These are phyloP conservation scores for Gulo gulo DNA, from an alignment of 2,113 vertebrate species.

Conservation along the genomic window DNA sequence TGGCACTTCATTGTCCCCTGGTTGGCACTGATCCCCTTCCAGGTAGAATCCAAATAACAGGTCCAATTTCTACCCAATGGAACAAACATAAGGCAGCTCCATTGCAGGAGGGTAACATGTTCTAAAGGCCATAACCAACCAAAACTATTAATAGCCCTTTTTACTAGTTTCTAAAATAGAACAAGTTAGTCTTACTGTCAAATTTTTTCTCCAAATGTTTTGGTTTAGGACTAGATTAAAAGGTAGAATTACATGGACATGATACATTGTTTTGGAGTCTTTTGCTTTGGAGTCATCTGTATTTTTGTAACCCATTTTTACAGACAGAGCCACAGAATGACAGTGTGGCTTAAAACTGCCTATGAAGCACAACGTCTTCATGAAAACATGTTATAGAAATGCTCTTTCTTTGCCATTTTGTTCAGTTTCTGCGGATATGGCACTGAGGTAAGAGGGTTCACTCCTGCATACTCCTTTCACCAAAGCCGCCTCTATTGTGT, in stretches of 20 bases:
- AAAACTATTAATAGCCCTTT: conserved; percentile 59
- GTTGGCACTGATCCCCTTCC: background rate
- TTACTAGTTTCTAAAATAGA: conserved; percentile 64
- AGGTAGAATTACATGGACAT: conserved; percentile 53
- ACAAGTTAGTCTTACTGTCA: background rate
- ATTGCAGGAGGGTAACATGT: background rate
- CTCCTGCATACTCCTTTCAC: background rate
- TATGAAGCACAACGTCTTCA: conserved; percentile 30
- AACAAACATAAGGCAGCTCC: background rate
- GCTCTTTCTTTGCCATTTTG: background rate
- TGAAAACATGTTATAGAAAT: conserved; percentile 5
- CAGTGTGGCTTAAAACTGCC: conserved; percentile 70
- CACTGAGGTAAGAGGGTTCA: background rate
- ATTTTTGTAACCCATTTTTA: conserved; percentile 72
- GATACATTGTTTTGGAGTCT: conserved; percentile 61
- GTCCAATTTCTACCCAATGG: background rate
- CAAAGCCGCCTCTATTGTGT: background rate
- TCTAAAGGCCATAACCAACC: background rate
- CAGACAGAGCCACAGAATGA: conserved; percentile 66
- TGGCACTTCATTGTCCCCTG: background rate
- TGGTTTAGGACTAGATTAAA: conserved; percentile 66
- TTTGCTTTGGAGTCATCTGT: conserved; percentile 48
- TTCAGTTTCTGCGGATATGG: background rate
- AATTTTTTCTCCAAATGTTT: conserved; percentile 41
- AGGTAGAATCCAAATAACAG: background rate